Percentiles rank a stretch among this genome's conserved stretches.
These are phyloP conservation scores for Zaprionus taronus DNA, from an alignment of 1,140 invertebrate species.

Conservation along the genomic window DNA sequence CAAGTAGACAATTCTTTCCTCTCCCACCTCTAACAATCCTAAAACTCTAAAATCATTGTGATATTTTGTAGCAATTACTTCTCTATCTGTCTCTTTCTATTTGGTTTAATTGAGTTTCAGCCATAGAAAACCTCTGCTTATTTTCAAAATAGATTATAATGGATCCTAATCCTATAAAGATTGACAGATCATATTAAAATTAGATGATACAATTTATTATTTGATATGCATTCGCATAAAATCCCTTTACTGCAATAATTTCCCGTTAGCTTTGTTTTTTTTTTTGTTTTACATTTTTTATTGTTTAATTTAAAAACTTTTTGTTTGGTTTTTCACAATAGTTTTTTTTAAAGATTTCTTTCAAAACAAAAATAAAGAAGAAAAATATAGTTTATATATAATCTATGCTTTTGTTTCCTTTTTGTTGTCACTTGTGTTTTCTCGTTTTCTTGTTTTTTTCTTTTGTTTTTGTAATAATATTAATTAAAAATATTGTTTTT, in stretches of 20 bases:
- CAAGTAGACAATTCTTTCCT: no score
- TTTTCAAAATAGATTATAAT: no score
- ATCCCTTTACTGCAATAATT: background rate
- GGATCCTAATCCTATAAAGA: no score
- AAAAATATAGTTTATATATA: slow-evolving; percentile 74
- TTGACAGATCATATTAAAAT: no score
- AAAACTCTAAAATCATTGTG: background rate
- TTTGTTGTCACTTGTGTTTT: slow-evolving; percentile 44
- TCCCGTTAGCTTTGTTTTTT: background rate
- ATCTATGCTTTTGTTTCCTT: slow-evolving; percentile 57
- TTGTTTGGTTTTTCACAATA: slow-evolving; percentile 82
- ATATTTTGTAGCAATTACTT: no score
- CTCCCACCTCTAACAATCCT: no score
- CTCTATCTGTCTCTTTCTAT: background rate
- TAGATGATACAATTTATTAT: no score
- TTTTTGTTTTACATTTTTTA: slow-evolving; percentile 78
- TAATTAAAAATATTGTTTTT: slow-evolving; percentile 61
- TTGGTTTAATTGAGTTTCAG: background rate
- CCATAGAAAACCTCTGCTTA: background rate
- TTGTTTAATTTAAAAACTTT: slow-evolving; percentile 80
- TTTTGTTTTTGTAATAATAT: slow-evolving; percentile 53
- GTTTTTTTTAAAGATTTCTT: slow-evolving; percentile 62
- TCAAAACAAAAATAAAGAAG: slow-evolving; percentile 77
- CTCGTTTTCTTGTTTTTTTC: slow-evolving; percentile 27
- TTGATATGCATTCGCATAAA: background rate